Percentiles rank a stretch among this genome's conserved stretches.
phyloP scores from a whole-genome alignment of 2,113 vertebrate species.

The Alces alces region DNA sequence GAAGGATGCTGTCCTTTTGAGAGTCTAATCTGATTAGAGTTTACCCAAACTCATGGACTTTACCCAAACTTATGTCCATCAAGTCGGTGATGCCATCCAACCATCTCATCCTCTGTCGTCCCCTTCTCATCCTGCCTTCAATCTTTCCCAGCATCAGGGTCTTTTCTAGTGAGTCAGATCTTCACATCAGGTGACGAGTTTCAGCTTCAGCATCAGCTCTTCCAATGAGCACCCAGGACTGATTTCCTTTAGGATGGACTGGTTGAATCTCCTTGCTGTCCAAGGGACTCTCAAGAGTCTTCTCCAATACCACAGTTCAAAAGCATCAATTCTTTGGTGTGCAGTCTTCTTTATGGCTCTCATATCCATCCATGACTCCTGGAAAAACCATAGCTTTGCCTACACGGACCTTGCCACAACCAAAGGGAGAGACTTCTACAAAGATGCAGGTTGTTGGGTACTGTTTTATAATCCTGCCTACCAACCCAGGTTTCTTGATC shows the following conservation, averaged over 20 bases:
- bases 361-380: background rate
- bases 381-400: background rate
- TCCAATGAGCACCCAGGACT: background rate
- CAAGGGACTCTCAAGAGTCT: background rate
- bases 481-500: background rate
- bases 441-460: background rate
- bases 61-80: background rate
- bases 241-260: accelerated
- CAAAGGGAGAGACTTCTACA: background rate
- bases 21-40: background rate
- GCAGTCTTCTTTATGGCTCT: background rate
- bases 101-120: background rate
- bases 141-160: background rate
- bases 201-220: background rate
- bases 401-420: background rate
- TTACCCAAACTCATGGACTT: background rate
- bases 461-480: no score
- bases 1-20: background rate
- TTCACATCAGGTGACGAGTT: accelerated
- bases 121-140: accelerated
- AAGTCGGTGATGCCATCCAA: background rate
- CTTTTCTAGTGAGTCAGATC: background rate
- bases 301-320: background rate
- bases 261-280: accelerated
- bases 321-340: accelerated